phyloP scores from a whole-genome alignment of 2,888 invertebrate species.

The Toxonevra muliebris region DNA sequence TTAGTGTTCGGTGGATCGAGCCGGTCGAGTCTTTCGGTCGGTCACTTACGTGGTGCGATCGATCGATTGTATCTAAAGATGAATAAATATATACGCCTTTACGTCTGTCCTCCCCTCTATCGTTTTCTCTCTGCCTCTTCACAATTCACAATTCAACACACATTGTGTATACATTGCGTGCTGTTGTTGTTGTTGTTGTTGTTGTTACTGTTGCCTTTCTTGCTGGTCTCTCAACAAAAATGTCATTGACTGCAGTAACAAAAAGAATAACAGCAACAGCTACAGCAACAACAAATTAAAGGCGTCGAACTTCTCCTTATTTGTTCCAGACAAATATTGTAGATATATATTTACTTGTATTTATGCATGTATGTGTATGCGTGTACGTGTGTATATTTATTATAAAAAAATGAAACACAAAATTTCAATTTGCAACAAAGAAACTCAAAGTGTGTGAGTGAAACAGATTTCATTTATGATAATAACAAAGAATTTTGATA shows the following conservation, averaged over 20 bases:
- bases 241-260: slow-evolving; percentile 58
- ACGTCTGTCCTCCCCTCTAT: too few species aligned
- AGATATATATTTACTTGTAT: neutral
- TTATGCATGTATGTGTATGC: slow-evolving; percentile 20
- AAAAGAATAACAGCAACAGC: slow-evolving; percentile 54
- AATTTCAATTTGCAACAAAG: slow-evolving; percentile 45
- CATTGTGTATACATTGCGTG: too few species aligned
- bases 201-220: too few species aligned
- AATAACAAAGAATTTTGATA: slow-evolving; percentile 54
- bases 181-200: too few species aligned
- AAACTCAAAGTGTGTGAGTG: neutral
- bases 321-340: slow-evolving; percentile 33
- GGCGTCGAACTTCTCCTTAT: slow-evolving; percentile 50
- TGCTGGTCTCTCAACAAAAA: slow-evolving; percentile 34
- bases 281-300: slow-evolving; percentile 29
- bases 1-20: neutral
- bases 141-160: too few species aligned
- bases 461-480: slow-evolving; percentile 23
- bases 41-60: neutral
- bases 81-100: neutral
- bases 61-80: neutral
- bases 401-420: slow-evolving; percentile 17
- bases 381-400: neutral
- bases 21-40: too few species aligned
- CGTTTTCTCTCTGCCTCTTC: too few species aligned